Percentiles rank a stretch among this genome's conserved stretches.
These are phyloP conservation scores for Campopleginae sp. DNA, from an alignment of 2,888 invertebrate genomes.

Conservation along the genomic window DNA sequence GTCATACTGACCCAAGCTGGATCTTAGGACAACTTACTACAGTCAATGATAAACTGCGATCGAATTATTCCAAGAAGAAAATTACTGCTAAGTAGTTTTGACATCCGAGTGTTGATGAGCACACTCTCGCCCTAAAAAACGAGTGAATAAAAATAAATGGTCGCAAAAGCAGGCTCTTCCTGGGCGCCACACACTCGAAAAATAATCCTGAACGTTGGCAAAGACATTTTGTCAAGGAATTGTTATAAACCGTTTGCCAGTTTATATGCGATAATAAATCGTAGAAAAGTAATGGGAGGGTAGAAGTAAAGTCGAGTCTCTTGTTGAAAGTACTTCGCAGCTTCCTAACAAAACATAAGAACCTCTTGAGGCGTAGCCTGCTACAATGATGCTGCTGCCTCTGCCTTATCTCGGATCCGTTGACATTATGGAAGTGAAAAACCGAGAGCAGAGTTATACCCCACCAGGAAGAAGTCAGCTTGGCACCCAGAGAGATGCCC, in stretches of 20 bases:
- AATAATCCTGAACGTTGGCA: conserved; percentile 10
- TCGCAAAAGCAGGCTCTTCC: not conserved
- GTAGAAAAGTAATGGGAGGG: conserved; percentile 23
- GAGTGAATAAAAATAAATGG: not conserved
- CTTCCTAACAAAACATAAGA: conserved; percentile 48
- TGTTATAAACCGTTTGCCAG: conserved; percentile 17
- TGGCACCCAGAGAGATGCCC: conserved; percentile 48
- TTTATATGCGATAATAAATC: conserved; percentile 33
- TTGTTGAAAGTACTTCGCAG: conserved; percentile 59
- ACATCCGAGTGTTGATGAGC: not conserved
- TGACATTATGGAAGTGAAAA: conserved; percentile 66
- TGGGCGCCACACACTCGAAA: not conserved
- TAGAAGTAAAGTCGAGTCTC: conserved; percentile 38
- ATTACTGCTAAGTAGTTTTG: not conserved
- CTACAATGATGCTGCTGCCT: conserved; percentile 46
- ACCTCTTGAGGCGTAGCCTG: conserved; percentile 30
- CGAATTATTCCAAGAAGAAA: not conserved
- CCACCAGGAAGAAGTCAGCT: conserved; percentile 27
- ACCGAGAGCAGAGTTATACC: conserved; percentile 55
- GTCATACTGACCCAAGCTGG: not conserved
- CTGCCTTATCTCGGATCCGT: conserved; percentile 64
- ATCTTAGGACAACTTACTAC: not conserved
- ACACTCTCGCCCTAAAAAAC: not conserved
- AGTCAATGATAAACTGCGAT: not conserved
- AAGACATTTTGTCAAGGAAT: conserved; percentile 15